Base-by-base conservation (phyloP, 1,140 invertebrate species). In the Vollenhovia emeryi region DNA sequence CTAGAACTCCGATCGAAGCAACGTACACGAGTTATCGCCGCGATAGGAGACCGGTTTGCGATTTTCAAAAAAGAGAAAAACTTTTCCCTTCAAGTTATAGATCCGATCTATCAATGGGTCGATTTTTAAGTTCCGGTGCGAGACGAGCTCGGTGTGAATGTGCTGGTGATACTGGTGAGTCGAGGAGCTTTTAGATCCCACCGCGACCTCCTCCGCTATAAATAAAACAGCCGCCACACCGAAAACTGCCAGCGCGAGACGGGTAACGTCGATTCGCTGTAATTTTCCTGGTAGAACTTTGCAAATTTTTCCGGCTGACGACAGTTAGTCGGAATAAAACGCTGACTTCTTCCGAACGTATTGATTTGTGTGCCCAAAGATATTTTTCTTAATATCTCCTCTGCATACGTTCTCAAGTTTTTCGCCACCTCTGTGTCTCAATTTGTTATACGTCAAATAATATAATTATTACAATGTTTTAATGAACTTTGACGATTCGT, bases 171-270 rank as follows among this genome's bases (percentile, higher is more conserved):
- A 87, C 87, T 89, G 85, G 68, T 88, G 86, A 78, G 87, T 88
- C 91, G 86, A 85, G 80, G 87, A 90, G 89, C 89, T 93, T 94
- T 93, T 93, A 93, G 92, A 94, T 93, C 92, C 90, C 91, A 92
- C 86, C 91, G 80, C 92, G 92, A 93, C 93, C 93, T 94, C 93
- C 91, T 93, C 85, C 86, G 90, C 94, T 94, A 95, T 94, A 94
- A 94, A 95, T 94, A 95, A 94, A 94, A 91, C 87, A 73, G 86
- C 85, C 89, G 91, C 93, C 90, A 92, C 86, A 84, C 45, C 89
- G 89, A 90, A 90, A 87, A 89, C 88, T 92, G 91, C 93, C 90
- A 92, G 90, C 90, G 91, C 91, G 89, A 90, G 89, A 90, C 87
- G 86, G 86, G 78, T 82, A 87, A 76, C 88, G 83, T 78, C 87